Percentiles rank a stretch among this genome's conserved stretches.
Conservation (phyloP, 2,888 invertebrate genomes). For the Globia sparganii region DNA sequence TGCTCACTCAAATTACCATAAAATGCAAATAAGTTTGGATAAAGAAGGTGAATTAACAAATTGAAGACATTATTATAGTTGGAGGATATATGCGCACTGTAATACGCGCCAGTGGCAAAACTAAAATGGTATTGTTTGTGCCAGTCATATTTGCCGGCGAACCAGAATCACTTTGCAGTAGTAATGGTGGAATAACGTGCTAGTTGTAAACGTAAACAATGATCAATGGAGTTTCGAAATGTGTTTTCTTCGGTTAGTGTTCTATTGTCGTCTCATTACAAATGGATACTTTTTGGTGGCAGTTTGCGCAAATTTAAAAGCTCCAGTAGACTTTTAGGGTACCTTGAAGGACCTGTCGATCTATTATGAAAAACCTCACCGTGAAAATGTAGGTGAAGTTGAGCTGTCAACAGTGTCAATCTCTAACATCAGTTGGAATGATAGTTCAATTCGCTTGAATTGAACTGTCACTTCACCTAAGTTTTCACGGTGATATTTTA, state of each 20-base stretch:
- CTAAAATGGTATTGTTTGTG: conserved; percentile 67
- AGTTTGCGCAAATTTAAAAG: not conserved
- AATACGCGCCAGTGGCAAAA: conserved; percentile 51
- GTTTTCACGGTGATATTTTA: not conserved
- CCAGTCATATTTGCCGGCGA: conserved; percentile 61
- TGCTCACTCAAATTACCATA: conserved; percentile 46
- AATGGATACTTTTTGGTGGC: conserved; percentile 3
- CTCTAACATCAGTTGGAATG: not conserved
- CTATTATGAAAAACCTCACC: not conserved
- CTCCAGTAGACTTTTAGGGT: not conserved
- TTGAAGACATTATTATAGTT: conserved; percentile 46
- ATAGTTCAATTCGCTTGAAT: not conserved
- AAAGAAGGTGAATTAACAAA: conserved; percentile 55
- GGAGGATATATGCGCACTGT: conserved; percentile 18
- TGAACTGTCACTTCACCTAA: no score
- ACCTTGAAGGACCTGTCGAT: not conserved
- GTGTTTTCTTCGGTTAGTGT: conserved; percentile 35
- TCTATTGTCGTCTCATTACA: conserved; percentile 13
- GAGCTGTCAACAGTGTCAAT: not conserved
- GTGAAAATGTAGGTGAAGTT: not conserved
- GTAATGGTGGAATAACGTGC: conserved; percentile 57
- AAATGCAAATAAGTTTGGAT: conserved; percentile 53
- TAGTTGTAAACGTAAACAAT: conserved; percentile 59
- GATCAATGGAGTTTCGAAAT: conserved; percentile 50
- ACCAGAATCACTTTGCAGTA: conserved; percentile 62